Evolutionary conservation across 2,797 vertebrate genomes (phyloP), one percentile per base, ranked within the genome.

Genomic region (Scomberomorus guttatus): DNA sequence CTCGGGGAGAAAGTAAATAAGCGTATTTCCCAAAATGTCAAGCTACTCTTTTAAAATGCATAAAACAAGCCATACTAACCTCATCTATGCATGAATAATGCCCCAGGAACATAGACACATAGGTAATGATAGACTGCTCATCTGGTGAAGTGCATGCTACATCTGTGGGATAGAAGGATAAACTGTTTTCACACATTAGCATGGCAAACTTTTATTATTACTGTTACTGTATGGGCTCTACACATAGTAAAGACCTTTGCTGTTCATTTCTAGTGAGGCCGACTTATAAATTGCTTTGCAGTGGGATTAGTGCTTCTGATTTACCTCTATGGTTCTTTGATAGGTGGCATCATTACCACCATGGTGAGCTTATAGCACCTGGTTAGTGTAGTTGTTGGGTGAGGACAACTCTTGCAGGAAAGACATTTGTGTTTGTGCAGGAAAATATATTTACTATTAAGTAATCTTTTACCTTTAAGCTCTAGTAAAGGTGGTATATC

Each of bases 61-160:
- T 57, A 18, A 24, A 72, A 44, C 6, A 66, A 27, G 58, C 1
- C 39, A 1, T n/a, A 76, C 96, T 62, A 81, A 98, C 97, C 70
- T 95, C 92, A 78, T 96, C 95, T 69, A 90, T 70, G 67, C 91
- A 93, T 0, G 96, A 95, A 73, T 94, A 96, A 69, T 92, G 95
- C 39, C 95, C 92, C 79, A 97, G 94, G 88, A 99, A 98, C 85
- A 97, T 95, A 0, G 97, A 97, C 86, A 98, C 95, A 0, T 99
- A 98, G 0, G 97, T 98, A 86, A 98, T 96, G 67, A 99, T 93
- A n/a, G 96, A 98, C 81, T 96, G 96, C 72, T 98, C 97, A 18
- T 98, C 97, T 0, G 97, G 97, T 2, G 95, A 93, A 55, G 92
- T 82, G 57, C 95, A 94, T 76, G 87, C 93, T 81, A 98, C 92